phyloP scores from a whole-genome alignment of 2,113 vertebrate genomes.

The Emydura subglobosa region DNA sequence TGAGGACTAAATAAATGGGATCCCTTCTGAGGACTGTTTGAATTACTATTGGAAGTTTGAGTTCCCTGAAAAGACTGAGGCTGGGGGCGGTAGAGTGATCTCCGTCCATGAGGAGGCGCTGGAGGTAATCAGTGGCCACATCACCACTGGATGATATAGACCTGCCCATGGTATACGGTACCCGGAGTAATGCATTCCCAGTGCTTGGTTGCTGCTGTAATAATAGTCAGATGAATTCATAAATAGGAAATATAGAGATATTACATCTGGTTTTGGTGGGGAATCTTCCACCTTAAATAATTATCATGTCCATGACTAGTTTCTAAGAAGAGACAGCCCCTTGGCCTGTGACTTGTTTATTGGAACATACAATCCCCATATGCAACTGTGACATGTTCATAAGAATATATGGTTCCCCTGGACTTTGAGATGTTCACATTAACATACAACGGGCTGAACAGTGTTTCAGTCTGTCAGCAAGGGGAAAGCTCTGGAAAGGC shows the following conservation, averaged over 20 bases:
- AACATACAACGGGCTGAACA: neutral
- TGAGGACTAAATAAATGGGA: neutral
- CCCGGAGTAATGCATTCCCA: neutral
- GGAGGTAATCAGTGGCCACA: too few relatives aligned
- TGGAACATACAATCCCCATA: constrained; percentile 61
- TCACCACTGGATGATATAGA: neutral
- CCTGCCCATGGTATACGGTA: neutral
- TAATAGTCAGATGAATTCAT: neutral
- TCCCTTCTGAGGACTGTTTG: neutral
- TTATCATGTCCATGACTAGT: constrained; percentile 56
- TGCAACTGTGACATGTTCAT: constrained; percentile 23
- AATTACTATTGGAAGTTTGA: neutral
- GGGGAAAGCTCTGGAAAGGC: neutral
- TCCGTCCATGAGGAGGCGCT: neutral
- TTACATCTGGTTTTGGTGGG: neutral
- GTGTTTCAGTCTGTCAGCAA: neutral
- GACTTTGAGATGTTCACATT: constrained; percentile 40
- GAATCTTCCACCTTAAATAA: constrained; percentile 54
- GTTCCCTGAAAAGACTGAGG: neutral
- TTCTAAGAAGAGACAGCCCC: constrained; percentile 70
- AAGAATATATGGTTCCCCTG: constrained; percentile 25
- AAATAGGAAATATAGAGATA: neutral
- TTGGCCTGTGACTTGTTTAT: neutral
- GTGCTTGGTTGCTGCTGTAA: neutral
- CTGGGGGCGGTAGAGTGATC: neutral